Evolutionary conservation across 2,888 invertebrate genomes (phyloP), one percentile per base, ranked within the genome.

Genomic region (Eupithecia dodoneata): DNA sequence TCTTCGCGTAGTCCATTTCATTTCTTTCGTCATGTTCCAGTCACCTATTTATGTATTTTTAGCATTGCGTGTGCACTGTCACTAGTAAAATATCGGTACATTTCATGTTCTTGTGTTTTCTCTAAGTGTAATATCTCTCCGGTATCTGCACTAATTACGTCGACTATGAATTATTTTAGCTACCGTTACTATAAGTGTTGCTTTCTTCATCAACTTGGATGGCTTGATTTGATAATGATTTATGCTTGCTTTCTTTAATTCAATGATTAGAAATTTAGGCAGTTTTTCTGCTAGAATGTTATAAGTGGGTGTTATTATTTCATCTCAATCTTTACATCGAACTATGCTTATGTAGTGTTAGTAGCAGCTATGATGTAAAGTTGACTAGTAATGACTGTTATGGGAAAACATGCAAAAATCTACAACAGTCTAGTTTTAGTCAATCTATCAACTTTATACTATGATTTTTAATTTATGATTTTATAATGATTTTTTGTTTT

Each of bases 11-110:
- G 65, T 66, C 63, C 47, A 72, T 45, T 73, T 70, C 67, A 77
- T 72, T 66, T 76, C 70, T 42, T n/a, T 47, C 72, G 52, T 63
- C 45, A 71, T 85, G 87, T 87, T 85, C 86, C 84, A 87, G 82
- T 88, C 86, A 88, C 88, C 88, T 86, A 88, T 87, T 86, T 88
- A 82, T 83, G 78, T 87, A 88, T 86, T 86, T 88, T 87, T 85
- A 87, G 83, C 82, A 76, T 88, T 78, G 87, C 87, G 87, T 88
- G 88, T 80, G 55, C 71, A 83, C 84, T 87, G 87, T 86, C 87
- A 85, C 85, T 87, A 81, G 71, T 79, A 77, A 75, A 77, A 83
- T 83, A 85, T 85, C 86, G 85, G 86, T 81, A 87, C 86, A 85
- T 84, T 84, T 83, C 81, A 78, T 85, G 80, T 83, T 84, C 83